Evolutionary conservation across 2,888 invertebrate genomes (phyloP), one percentile per base, ranked within the genome.

Genomic region (Drosophila percnosoma): DNA sequence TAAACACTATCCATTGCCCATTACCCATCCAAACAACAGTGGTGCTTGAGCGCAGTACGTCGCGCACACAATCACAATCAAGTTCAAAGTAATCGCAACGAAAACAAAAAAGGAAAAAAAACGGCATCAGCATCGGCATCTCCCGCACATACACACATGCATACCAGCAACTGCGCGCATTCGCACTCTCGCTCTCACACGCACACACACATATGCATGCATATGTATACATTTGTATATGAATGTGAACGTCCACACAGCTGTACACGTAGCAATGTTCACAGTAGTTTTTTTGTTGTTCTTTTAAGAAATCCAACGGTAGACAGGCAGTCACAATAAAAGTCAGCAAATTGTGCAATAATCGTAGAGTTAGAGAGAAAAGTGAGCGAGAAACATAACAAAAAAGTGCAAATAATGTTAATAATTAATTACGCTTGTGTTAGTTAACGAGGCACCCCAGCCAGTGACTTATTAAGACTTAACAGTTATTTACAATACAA

Each of bases 211-310:
- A 60, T 36, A 33, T 21, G 3, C 24, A 21, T 15, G 2, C n/a
- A 42, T n/a, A 42, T 42, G 13, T 21, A 21, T 7, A 42, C 13
- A 42, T 45, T 45, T 21, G 21, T 45, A 45, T 13, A 24, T 45
- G 7, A 15, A 8, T 57, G n/a, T 8, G 65, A 10, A 59, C 66
- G 60, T 64, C 29, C 70, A 71, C 83, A 80, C 84, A 83, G 82
- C 84, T 82, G 84, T 82, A 85, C 85, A 85, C 85, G 85, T 87
- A 85, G 87, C 85, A 84, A 71, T 73, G 73, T 69, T 80, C 62
- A 42, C 69, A 69, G 67, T 53, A 53, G 68, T 62, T 68, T 57
- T 54, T 57, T 42, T 68, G 42, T 82, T 80, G 66, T 71, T 78
- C 54, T 73, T 79, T 70, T 73, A 73, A 63, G 69, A 66, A 77